Percentiles rank a stretch among this genome's conserved stretches.
Evolutionary conservation across 1,140 invertebrate genomes (phyloP).

Genomic region (Papilio xuthus): DNA sequence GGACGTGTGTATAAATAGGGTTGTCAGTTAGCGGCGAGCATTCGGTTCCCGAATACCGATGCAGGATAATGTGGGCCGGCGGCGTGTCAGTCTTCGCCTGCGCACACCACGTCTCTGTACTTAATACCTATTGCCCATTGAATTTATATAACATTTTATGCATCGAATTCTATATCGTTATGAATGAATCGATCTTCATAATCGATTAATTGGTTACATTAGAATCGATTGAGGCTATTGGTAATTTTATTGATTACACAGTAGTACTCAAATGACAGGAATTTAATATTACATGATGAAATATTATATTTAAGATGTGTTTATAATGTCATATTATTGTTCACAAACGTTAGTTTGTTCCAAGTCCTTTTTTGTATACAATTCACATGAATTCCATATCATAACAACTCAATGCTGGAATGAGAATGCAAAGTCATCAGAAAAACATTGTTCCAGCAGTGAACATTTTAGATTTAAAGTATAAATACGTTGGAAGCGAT

Average conservation of each 20-base stretch:
- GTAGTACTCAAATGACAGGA: too few relatives aligned
- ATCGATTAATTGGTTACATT: background rate
- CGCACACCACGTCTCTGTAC: slow-evolving; percentile 39
- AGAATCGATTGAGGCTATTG: background rate
- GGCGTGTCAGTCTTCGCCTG: slow-evolving; percentile 54
- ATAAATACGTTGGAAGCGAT: slow-evolving; percentile 24
- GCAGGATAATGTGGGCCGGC: slow-evolving; percentile 54
- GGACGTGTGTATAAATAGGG: slow-evolving; percentile 55
- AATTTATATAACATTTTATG: slow-evolving; percentile 28
- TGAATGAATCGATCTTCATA: background rate
- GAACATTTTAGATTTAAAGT: background rate
- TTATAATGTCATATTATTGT: background rate
- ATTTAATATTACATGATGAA: too few relatives aligned
- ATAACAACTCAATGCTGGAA: background rate
- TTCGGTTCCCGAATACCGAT: slow-evolving; percentile 59
- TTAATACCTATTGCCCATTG: slow-evolving; percentile 42
- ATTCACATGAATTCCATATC: background rate
- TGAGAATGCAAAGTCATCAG: background rate
- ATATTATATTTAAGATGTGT: background rate
- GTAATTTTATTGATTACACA: background rate
- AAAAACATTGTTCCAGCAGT: background rate
- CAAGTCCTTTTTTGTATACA: background rate
- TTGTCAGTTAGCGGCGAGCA: slow-evolving; percentile 55
- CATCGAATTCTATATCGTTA: background rate
- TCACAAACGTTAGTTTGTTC: background rate